These are phyloP conservation scores for Harpalus rufipes DNA, from an alignment of 2,888 invertebrate genomes.

Conservation along the genomic window DNA sequence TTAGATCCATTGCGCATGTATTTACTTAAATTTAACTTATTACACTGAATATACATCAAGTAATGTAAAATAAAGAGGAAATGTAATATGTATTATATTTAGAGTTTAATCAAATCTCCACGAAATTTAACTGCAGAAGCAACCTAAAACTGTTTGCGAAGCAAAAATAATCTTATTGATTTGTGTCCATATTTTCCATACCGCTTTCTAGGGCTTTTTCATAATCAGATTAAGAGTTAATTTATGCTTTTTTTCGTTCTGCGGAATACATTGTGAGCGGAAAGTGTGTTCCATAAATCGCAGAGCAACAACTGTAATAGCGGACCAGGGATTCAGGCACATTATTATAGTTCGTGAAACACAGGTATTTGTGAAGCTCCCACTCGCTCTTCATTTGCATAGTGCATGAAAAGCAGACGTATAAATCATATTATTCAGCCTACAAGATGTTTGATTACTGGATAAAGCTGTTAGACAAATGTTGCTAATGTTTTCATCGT, in stretches of 20 bases:
- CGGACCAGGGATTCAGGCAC: conserved; percentile 9
- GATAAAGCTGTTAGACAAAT: conserved; percentile 45
- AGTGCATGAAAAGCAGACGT: conserved; percentile 42
- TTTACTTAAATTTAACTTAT: not conserved
- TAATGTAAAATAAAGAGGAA: not conserved
- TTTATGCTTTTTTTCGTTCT: conserved; percentile 57
- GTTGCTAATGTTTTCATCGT: conserved; percentile 32
- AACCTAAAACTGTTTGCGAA: conserved; percentile 1
- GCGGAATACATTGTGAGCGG: conserved; percentile 55
- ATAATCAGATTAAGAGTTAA: conserved; percentile 57
- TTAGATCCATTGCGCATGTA: no score
- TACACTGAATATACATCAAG: not conserved
- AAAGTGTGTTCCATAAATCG: conserved; percentile 55
- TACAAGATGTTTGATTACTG: conserved; percentile 39
- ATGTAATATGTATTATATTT: not conserved
- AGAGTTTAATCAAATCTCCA: not conserved
- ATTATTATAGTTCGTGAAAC: conserved; percentile 51
- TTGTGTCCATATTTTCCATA: conserved; percentile 31
- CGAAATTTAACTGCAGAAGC: not conserved
- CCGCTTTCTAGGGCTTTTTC: conserved; percentile 35
- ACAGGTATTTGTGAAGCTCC: conserved; percentile 59
- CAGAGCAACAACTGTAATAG: conserved; percentile 57
- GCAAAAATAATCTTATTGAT: conserved; percentile 41
- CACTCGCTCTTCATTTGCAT: conserved; percentile 47
- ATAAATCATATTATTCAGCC: conserved; percentile 57